Evolutionary conservation across 1,140 invertebrate genomes (phyloP).

Genomic region (Reticulitermes speratus): DNA sequence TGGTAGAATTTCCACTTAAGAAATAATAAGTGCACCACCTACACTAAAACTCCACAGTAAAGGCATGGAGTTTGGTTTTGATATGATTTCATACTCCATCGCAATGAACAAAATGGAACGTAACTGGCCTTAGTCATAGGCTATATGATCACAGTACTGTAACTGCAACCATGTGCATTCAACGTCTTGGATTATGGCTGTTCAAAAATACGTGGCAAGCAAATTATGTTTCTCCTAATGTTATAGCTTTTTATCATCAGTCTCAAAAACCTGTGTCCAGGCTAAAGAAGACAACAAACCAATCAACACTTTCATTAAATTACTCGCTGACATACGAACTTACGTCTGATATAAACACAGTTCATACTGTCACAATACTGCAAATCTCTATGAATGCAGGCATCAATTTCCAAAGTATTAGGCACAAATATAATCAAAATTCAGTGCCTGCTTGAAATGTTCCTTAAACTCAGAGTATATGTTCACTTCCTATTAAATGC

Average conservation of each 20-base stretch:
- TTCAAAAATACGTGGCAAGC: background rate
- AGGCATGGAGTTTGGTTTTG: conserved; percentile 4
- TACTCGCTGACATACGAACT: no score
- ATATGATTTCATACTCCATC: background rate
- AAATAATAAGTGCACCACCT: background rate
- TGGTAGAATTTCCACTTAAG: background rate
- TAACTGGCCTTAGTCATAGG: background rate
- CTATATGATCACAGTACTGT: background rate
- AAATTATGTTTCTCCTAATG: background rate
- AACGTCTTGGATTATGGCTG: background rate
- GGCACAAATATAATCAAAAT: no score
- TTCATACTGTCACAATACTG: no score
- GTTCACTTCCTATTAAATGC: no score
- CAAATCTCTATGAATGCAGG: no score
- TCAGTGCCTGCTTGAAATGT: no score
- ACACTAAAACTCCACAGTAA: background rate
- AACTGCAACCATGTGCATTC: background rate
- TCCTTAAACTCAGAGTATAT: no score
- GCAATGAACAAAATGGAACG: background rate
- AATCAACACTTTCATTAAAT: no score
- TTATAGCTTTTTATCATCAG: background rate
- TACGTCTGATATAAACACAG: no score
- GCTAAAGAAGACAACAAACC: background rate
- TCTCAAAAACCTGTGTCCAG: background rate
- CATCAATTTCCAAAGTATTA: no score